phyloP scores from a whole-genome alignment of 2,113 vertebrate genomes.

The Hemicordylus capensis region DNA sequence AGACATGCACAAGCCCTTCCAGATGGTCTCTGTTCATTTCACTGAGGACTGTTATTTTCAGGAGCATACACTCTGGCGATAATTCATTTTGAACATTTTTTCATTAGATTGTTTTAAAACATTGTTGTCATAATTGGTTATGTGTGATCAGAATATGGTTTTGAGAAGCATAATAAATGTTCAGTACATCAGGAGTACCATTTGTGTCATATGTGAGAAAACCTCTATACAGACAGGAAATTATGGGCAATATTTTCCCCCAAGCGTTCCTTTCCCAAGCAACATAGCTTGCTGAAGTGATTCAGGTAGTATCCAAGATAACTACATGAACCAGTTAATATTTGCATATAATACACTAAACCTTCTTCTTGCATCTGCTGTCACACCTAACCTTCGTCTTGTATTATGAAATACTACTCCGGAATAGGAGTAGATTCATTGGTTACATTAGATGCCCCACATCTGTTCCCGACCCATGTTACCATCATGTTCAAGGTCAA shows the following conservation, averaged over 20 bases:
- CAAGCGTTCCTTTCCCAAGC: not conserved
- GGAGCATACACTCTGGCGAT: not conserved
- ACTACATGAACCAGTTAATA: not conserved
- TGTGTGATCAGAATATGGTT: not conserved
- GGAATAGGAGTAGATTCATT: no score
- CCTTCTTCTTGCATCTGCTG: not conserved
- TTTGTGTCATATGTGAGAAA: not conserved
- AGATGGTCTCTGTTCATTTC: not conserved
- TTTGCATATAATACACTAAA: not conserved
- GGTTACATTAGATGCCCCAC: no score
- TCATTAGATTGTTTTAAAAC: constrained; percentile 9
- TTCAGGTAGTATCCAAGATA: not conserved
- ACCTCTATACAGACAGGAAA: not conserved
- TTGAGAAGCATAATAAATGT: constrained; percentile 4
- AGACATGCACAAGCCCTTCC: constrained; percentile 5
- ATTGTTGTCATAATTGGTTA: constrained; percentile 15
- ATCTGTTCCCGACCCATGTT: no score
- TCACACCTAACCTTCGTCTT: not conserved
- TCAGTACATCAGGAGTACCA: not conserved
- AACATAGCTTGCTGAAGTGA: not conserved
- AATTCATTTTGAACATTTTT: not conserved
- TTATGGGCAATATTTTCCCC: not conserved
- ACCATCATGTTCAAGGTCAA: no score
- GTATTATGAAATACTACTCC: no score
- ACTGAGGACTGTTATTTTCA: constrained; percentile 3